Evolutionary conservation across 1,140 invertebrate species (phyloP).

Genomic region (Eupristina koningsbergeri): DNA sequence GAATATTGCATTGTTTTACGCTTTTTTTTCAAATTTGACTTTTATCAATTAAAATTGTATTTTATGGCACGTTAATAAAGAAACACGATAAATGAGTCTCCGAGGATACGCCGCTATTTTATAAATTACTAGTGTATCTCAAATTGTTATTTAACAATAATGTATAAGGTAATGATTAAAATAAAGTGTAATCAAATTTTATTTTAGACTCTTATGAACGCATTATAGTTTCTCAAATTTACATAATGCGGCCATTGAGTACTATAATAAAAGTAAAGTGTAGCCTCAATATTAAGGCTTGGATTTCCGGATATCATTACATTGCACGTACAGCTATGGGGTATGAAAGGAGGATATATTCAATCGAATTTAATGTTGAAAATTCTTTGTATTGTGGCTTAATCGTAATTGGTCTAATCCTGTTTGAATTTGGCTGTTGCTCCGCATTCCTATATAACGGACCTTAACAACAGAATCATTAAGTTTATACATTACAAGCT

Average conservation of each 20-base stretch:
- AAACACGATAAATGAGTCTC: too few relatives aligned
- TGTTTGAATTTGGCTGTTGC: conserved; percentile 45
- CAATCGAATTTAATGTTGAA: conserved; percentile 41
- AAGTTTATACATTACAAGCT: conserved; percentile 27
- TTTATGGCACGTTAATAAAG: too few relatives aligned
- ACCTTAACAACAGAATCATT: conserved; percentile 43
- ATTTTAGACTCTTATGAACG: neutral
- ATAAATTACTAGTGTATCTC: too few relatives aligned
- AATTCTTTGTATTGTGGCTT: conserved; percentile 27
- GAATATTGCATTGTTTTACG: too few relatives aligned
- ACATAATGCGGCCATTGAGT: neutral
- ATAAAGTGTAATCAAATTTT: too few relatives aligned
- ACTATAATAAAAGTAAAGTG: conserved; percentile 2
- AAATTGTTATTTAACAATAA: too few relatives aligned
- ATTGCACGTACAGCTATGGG: neutral
- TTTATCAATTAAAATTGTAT: too few relatives aligned
- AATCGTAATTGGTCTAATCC: conserved; percentile 42
- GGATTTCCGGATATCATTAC: neutral
- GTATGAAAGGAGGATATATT: conserved; percentile 20
- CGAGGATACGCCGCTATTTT: too few relatives aligned
- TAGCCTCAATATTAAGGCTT: neutral
- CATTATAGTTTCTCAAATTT: neutral
- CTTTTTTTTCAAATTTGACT: too few relatives aligned
- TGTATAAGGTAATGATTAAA: too few relatives aligned
- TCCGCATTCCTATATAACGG: conserved; percentile 44